These are phyloP conservation scores for Pyxicephalus adspersus DNA, from an alignment of 2,113 vertebrate species.

Conservation along the genomic window DNA sequence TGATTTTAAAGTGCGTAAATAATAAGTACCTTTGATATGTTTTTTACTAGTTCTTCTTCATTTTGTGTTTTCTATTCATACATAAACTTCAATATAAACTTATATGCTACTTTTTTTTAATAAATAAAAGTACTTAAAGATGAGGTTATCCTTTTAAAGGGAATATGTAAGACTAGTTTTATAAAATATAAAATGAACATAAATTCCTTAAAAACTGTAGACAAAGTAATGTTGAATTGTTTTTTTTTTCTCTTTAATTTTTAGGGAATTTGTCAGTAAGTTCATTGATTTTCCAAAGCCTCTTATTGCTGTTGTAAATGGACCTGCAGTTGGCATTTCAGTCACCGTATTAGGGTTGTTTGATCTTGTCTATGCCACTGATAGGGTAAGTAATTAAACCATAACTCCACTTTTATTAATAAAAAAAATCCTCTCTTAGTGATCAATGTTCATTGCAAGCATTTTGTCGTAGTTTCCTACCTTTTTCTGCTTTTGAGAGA, in stretches of 20 bases:
- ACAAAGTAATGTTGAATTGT: not conserved
- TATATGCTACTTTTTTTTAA: too few species aligned
- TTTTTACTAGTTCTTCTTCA: not conserved
- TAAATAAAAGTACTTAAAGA: too few species aligned
- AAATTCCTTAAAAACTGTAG: not conserved
- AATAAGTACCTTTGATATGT: not conserved
- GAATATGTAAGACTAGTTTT: too few species aligned
- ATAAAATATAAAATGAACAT: not conserved
- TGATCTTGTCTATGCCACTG: slow-evolving; percentile 80
- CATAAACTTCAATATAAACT: not conserved
- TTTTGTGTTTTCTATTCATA: not conserved
- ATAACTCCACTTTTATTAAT: too few species aligned
- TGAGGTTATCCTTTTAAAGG: too few species aligned
- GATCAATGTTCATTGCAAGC: too few species aligned
- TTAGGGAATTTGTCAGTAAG: slow-evolving; percentile 71
- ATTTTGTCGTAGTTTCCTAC: too few species aligned
- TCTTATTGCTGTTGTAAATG: slow-evolving; percentile 80
- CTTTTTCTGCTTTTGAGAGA: too few species aligned
- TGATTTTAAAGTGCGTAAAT: slow-evolving; percentile 75
- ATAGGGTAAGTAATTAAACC: slow-evolving; percentile 72
- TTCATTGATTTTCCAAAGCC: slow-evolving; percentile 90
- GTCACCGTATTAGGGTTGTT: slow-evolving; percentile 80
- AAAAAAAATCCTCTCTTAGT: too few species aligned
- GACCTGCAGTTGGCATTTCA: slow-evolving; percentile 79
- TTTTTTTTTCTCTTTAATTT: slow-evolving; percentile 22